Conservation (phyloP, 2,797 vertebrate genomes). For the Phrynocephalus guinanensis region DNA sequence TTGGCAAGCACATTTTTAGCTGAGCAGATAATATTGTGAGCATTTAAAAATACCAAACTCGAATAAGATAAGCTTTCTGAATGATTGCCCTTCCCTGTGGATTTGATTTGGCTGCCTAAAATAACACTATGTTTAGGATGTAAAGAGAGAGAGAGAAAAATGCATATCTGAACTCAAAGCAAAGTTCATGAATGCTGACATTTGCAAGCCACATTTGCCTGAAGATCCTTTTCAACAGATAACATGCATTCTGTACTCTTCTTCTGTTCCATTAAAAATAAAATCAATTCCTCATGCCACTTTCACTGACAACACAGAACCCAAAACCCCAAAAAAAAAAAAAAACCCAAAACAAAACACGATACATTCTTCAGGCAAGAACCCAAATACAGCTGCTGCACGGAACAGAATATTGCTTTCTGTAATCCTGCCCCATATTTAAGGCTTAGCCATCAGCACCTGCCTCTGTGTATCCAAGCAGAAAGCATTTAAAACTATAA, state of each 20-base stretch:
- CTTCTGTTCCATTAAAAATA: constrained; percentile 7
- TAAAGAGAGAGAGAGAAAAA: background rate
- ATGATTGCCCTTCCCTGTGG: background rate
- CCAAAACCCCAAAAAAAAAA: no score
- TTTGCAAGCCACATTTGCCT: background rate
- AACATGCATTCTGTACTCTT: background rate
- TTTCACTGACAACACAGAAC: constrained; percentile 15
- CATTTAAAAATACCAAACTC: background rate
- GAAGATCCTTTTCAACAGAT: constrained; percentile 37
- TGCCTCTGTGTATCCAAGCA: constrained; percentile 48
- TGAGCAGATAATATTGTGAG: background rate
- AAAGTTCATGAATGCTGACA: background rate
- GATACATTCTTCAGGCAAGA: constrained; percentile 26
- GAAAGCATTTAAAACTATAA: constrained; percentile 61
- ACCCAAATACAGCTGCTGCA: constrained; percentile 13
- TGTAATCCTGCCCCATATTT: constrained; percentile 56
- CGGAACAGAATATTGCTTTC: constrained; percentile 24
- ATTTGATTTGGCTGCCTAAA: background rate
- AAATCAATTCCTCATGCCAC: constrained; percentile 35
- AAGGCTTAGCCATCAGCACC: constrained; percentile 53
- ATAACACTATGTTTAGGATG: background rate
- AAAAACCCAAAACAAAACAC: background rate
- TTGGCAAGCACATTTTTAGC: background rate
- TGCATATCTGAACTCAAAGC: background rate
- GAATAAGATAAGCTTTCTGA: background rate